These are phyloP conservation scores for Caretta caretta DNA, from an alignment of 2,113 vertebrate genomes.

Conservation along the genomic window DNA sequence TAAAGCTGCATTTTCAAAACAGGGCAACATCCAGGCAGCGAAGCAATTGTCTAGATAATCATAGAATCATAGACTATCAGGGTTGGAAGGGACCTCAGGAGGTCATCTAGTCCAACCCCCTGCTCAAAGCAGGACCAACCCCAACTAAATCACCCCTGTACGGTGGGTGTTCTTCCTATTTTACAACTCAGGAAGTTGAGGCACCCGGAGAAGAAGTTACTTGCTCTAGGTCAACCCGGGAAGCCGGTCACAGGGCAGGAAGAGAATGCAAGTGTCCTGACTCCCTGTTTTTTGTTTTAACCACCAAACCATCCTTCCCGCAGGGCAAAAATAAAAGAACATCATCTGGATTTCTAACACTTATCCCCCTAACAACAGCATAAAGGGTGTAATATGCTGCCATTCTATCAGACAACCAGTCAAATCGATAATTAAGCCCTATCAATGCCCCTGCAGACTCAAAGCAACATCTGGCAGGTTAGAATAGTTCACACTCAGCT, in stretches of 20 bases:
- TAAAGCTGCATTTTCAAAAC: background rate
- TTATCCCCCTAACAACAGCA: background rate
- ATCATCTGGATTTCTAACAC: background rate
- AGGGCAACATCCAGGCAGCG: background rate
- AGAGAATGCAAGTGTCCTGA: constrained; percentile 33
- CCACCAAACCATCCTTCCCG: background rate
- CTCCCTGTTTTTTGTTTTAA: background rate
- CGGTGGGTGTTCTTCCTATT: background rate
- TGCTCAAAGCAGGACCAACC: background rate
- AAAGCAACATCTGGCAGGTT: background rate
- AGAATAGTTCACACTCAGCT: background rate
- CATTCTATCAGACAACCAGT: background rate
- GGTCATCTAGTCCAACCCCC: too few relatives aligned
- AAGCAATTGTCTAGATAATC: background rate
- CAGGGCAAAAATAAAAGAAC: background rate
- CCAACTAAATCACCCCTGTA: background rate
- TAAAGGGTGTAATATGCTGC: background rate
- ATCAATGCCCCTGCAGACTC: background rate
- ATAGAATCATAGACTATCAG: too few relatives aligned
- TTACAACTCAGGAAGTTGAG: background rate
- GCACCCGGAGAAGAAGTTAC: background rate
- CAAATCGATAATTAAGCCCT: background rate
- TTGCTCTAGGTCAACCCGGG: background rate
- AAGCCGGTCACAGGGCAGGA: background rate
- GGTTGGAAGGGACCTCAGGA: too few relatives aligned